These are phyloP conservation scores for Eublepharis macularius DNA, from an alignment of 2,113 vertebrate genomes.

Conservation along the genomic window DNA sequence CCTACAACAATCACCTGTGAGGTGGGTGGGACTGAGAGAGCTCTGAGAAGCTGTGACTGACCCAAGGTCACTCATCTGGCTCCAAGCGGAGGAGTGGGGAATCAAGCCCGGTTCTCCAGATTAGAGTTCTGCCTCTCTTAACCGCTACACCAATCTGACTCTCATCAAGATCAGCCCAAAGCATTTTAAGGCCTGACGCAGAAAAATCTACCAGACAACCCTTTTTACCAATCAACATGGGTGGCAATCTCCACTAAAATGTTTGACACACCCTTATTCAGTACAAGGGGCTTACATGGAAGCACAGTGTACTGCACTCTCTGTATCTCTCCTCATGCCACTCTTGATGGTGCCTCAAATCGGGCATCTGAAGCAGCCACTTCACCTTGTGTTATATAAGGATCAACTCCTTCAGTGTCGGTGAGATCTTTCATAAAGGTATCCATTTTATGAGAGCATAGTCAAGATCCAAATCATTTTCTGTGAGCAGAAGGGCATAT, in stretches of 20 bases:
- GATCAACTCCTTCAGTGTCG: not conserved
- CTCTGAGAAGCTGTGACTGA: no score
- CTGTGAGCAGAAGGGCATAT: no score
- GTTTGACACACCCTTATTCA: not conserved
- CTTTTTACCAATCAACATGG: not conserved
- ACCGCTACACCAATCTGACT: no score
- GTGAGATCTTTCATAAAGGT: not conserved
- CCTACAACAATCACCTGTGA: no score
- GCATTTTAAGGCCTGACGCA: not conserved
- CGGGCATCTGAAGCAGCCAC: not conserved
- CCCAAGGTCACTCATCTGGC: no score
- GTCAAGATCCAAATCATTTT: no score
- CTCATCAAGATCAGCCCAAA: not conserved
- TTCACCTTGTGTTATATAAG: not conserved
- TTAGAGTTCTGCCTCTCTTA: no score
- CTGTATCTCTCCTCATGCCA: not conserved
- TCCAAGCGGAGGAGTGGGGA: no score
- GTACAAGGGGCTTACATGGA: not conserved
- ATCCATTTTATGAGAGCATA: not conserved
- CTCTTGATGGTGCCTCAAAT: not conserved
- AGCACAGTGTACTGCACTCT: no score
- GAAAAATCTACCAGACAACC: not conserved
- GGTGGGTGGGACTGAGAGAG: no score
- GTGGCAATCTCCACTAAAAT: no score
- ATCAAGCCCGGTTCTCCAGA: no score